Evolutionary conservation across 2,797 vertebrate species (phyloP).

Genomic region (Cossypha dichroa): DNA sequence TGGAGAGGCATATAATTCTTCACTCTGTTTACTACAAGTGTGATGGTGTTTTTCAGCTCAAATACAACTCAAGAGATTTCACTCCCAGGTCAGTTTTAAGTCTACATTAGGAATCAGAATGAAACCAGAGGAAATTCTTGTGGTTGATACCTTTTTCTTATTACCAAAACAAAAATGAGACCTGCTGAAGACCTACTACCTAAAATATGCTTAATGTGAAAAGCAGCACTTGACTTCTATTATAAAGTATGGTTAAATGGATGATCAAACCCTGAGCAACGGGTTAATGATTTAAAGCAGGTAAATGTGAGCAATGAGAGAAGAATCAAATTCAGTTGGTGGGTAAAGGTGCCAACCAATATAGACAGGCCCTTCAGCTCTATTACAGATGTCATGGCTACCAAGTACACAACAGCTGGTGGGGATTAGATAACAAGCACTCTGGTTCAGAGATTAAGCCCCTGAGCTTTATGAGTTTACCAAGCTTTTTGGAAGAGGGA

Average conservation of each 20-base stretch:
- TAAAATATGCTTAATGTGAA: not conserved
- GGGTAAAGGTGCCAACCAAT: conserved; percentile 51
- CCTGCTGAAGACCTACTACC: not conserved
- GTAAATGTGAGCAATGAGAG: conserved; percentile 25
- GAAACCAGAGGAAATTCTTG: not conserved
- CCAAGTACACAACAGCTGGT: conserved; percentile 69
- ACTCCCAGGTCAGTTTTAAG: not conserved
- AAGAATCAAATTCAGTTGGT: conserved; percentile 49
- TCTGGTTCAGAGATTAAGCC: conserved; percentile 65
- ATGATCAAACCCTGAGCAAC: conserved; percentile 16
- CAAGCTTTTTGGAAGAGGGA: conserved; percentile 51
- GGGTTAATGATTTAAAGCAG: conserved; percentile 59
- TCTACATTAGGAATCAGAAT: not conserved
- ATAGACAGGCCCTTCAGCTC: conserved; percentile 51
- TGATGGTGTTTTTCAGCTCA: not conserved
- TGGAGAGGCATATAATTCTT: not conserved
- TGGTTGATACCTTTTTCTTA: not conserved
- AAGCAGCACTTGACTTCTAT: not conserved
- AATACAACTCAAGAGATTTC: not conserved
- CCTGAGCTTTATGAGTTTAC: conserved; percentile 56
- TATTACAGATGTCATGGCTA: conserved; percentile 65
- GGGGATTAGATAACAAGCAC: conserved; percentile 65
- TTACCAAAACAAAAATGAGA: not conserved
- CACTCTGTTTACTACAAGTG: not conserved
- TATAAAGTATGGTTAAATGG: conserved; percentile 12